Percentiles rank a stretch among this genome's conserved stretches.
These are phyloP conservation scores for Pteromalus puparum DNA, from an alignment of 1,140 invertebrate genomes.

Conservation along the genomic window DNA sequence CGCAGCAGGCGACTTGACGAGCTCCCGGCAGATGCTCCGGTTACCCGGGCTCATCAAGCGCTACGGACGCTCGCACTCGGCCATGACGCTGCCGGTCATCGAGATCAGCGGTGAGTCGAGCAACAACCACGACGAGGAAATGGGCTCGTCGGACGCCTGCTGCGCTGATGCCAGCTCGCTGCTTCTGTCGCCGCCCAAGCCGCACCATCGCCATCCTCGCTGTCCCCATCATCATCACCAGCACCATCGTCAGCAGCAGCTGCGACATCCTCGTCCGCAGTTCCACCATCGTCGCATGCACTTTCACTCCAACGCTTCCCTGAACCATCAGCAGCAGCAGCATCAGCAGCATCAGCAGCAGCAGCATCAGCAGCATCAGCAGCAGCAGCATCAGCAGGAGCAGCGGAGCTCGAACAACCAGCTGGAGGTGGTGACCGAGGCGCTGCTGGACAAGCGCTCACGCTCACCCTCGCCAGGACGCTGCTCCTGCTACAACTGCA, in stretches of 20 bases:
- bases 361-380: too few species aligned
- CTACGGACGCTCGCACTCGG: slow-evolving; percentile 69
- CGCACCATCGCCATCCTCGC: background rate
- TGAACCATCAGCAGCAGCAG: background rate
- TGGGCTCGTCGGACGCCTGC: slow-evolving; percentile 11
- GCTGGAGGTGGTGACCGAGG: slow-evolving; percentile 26
- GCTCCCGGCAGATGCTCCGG: slow-evolving; percentile 19
- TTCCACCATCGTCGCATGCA: background rate
- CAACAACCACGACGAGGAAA: background rate
- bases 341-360: too few species aligned
- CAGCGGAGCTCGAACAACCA: background rate
- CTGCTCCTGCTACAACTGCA: slow-evolving; percentile 71
- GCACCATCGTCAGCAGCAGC: background rate
- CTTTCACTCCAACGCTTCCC: background rate
- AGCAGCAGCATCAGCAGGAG: background rate
- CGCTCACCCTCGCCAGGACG: slow-evolving; percentile 59
- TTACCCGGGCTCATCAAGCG: slow-evolving; percentile 54
- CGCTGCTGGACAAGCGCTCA: slow-evolving; percentile 57
- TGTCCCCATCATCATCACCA: background rate
- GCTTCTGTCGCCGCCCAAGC: slow-evolving; percentile 25
- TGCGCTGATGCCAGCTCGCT: background rate
- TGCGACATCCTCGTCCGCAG: background rate
- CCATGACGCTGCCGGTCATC: slow-evolving; percentile 63
- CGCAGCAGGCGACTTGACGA: slow-evolving; percentile 23
- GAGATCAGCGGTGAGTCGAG: slow-evolving; percentile 67